Evolutionary conservation across 2,113 vertebrate species (phyloP), one percentile per base, ranked within the genome.

Genomic region (Beaufortia kweichowensis): DNA sequence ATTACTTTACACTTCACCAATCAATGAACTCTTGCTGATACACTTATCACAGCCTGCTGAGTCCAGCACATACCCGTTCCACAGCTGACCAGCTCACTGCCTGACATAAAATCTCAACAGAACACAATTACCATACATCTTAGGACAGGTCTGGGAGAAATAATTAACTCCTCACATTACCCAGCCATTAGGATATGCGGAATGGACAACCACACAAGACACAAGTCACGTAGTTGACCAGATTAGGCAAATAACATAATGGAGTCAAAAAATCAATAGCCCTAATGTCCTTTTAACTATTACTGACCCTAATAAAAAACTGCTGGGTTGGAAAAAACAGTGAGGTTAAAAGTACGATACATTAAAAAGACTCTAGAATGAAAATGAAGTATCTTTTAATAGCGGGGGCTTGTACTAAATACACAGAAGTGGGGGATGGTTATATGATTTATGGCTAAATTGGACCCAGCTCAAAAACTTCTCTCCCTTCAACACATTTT

Each of bases 401-500:
- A 39, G 15, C 21, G 1, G 9, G 50, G 19, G 29, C 39, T 57
- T 39, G 19, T 69, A n/a, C 3, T 26, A 33, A 39, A 23, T 15
- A 56, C 21, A 19, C 68, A 71, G 15, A 56, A 57, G 41, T 1
- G 14, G 21, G 21, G 8, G 31, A 29, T n/a, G 4, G 8, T 12
- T 35, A 4, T 39, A 39, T 56, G 29, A 57, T 57, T 57, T 71
- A 56, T 71, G 53, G 53, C 15, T 56, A 70, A 55, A 69, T 55
- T 70, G 28, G 50, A 70, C 29, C 48, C 21, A 23, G 29, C 33
- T 56, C n/a, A 50, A 56, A 70, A 70, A 39, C 31, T 41, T 57
- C 53, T 71, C 53, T 71, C 21, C 68, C 68, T 57, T 57, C 3
- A 39, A 71, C 53, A 71, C 31, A 71, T 71, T 69, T 53, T 46